Evolutionary conservation across 2,797 vertebrate genomes (phyloP).

Genomic region (Phrynocephalus guinanensis): DNA sequence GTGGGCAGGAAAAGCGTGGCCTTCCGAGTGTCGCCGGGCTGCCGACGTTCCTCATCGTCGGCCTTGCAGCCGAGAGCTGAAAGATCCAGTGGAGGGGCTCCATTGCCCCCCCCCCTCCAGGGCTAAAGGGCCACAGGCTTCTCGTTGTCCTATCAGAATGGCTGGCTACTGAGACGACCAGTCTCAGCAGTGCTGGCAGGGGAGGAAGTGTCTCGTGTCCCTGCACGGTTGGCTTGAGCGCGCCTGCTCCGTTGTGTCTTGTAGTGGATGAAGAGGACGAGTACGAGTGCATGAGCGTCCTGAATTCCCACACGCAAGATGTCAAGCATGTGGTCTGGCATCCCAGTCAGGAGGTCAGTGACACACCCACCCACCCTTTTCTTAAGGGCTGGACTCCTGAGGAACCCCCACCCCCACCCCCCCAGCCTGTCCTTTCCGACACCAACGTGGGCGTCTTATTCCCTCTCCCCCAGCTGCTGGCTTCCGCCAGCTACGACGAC

Average conservation of each 20-base stretch:
- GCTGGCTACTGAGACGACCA: background rate
- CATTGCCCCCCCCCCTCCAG: background rate
- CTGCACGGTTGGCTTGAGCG: background rate
- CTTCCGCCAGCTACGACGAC: conserved; percentile 96
- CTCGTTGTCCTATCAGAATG: background rate
- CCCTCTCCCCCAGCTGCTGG: conserved; percentile 82
- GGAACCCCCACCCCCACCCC: too few species aligned
- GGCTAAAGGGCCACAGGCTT: background rate
- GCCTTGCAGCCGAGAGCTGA: too few species aligned
- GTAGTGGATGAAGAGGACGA: conserved; percentile 97
- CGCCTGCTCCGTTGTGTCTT: conserved; percentile 1
- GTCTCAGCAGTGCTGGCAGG: too few species aligned
- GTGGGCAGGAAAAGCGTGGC: too few species aligned
- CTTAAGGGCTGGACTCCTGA: background rate
- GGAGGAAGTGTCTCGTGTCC: background rate
- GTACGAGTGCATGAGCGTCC: conserved; percentile 94
- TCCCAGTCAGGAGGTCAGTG: conserved; percentile 87
- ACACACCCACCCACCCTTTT: background rate
- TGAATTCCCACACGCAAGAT: conserved; percentile 95
- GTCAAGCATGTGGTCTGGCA: conserved; percentile 97
- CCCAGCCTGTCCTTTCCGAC: background rate
- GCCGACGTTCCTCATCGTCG: too few species aligned
- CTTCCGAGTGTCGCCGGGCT: too few species aligned
- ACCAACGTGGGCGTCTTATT: background rate
- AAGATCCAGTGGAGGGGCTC: too few species aligned